Evolutionary conservation across 2,113 vertebrate species (phyloP).

Genomic region (Vidua chalybeata): DNA sequence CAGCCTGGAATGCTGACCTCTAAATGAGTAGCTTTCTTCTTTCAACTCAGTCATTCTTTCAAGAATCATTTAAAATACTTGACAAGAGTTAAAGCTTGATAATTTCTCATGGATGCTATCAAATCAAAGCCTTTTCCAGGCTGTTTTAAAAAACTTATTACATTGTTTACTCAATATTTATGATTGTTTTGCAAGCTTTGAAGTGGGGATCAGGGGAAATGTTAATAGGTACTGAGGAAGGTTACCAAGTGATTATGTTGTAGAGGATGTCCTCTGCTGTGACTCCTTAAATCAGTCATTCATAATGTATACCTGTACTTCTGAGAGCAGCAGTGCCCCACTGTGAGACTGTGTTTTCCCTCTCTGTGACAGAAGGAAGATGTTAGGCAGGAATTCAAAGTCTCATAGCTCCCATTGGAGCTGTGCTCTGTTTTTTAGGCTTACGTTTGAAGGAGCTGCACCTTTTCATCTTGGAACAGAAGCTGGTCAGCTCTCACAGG

Average conservation of each 20-base stretch:
- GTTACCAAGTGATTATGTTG: background rate
- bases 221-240: background rate
- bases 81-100: background rate
- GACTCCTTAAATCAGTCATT: background rate
- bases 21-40: background rate
- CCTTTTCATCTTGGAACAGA: background rate
- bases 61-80: background rate
- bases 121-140: background rate
- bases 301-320: background rate
- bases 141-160: background rate
- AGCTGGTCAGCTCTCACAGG: background rate
- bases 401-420: background rate
- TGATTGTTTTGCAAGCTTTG: background rate
- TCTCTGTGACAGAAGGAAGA: background rate
- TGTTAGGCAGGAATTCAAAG: background rate
- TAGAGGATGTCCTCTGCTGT: constrained; percentile 2
- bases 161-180: background rate
- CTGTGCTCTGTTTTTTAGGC: background rate
- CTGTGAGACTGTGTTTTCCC: background rate
- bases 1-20: background rate
- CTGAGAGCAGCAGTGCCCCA: background rate
- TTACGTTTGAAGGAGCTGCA: background rate
- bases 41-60: background rate
- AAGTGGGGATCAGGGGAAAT: background rate
- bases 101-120: background rate